These are phyloP conservation scores for Eonycteris spelaea DNA, from an alignment of 2,113 vertebrate genomes.

Conservation along the genomic window DNA sequence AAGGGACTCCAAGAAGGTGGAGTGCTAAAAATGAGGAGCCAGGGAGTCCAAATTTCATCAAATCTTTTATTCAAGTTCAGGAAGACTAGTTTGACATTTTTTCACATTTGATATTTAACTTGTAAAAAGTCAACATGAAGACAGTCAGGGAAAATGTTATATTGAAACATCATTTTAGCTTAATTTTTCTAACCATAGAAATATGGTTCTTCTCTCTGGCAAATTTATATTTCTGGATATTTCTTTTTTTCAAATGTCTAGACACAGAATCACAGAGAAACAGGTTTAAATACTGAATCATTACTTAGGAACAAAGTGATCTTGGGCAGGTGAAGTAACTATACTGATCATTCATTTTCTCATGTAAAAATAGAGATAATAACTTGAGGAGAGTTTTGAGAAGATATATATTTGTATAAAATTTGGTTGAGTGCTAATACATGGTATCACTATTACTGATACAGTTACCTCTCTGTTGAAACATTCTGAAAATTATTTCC, in stretches of 20 bases:
- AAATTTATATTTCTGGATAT: not conserved
- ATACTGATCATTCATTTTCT: not conserved
- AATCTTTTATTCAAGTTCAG: not conserved
- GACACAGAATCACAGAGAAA: not conserved
- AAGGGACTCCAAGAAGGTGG: not conserved
- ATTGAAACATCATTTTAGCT: not conserved
- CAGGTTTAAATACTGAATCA: not conserved
- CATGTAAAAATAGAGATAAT: conserved; percentile 3
- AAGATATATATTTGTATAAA: not conserved
- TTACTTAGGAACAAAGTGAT: not conserved
- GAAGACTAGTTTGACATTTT: not conserved
- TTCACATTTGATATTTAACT: not conserved
- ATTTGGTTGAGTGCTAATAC: not conserved
- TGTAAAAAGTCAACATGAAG: not conserved
- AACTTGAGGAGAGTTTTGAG: not conserved
- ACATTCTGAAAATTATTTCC: not conserved
- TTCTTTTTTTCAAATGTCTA: not conserved
- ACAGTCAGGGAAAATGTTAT: not conserved
- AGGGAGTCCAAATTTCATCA: not conserved
- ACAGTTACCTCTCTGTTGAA: not conserved
- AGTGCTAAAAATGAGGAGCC: not conserved
- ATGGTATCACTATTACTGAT: not conserved
- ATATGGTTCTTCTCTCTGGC: not conserved
- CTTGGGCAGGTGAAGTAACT: not conserved
- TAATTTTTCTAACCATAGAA: not conserved